Conservation (phyloP, 2,888 invertebrate genomes). For the Mycogona germanica region DNA sequence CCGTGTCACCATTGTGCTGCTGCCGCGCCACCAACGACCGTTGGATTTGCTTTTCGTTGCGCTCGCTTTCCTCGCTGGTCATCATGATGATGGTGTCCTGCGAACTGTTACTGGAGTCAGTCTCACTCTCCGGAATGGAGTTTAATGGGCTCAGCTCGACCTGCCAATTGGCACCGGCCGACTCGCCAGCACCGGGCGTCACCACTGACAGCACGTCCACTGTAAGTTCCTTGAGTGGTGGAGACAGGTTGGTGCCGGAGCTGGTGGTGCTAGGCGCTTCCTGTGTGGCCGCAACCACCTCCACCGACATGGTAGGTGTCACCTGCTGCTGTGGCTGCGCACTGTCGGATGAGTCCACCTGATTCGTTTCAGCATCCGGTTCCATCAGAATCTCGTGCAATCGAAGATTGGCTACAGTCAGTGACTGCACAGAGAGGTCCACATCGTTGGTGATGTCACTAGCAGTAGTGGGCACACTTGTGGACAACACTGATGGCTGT, state of each 20-base stretch:
- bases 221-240: slow-evolving; percentile 30
- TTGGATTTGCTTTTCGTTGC: slow-evolving; percentile 23
- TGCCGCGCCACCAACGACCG: slow-evolving; percentile 9
- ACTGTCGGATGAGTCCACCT: background rate
- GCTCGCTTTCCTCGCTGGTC: slow-evolving; percentile 24
- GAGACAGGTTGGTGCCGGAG: slow-evolving; percentile 3
- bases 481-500: too few relatives aligned
- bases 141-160: slow-evolving; percentile 23
- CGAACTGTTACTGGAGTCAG: slow-evolving; percentile 23
- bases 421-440: slow-evolving; percentile 3
- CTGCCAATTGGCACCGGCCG: slow-evolving; percentile 15
- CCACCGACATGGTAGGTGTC: background rate
- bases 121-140: slow-evolving; percentile 23
- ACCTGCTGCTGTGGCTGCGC: background rate
- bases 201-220: slow-evolving; percentile 21
- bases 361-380: background rate
- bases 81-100: slow-evolving; percentile 26
- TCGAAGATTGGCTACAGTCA: slow-evolving; percentile 18
- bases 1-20: slow-evolving; percentile 1
- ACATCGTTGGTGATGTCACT: too few relatives aligned
- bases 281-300: slow-evolving; percentile 38
- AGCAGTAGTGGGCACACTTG: too few relatives aligned
- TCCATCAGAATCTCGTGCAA: slow-evolving; percentile 20
- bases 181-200: slow-evolving; percentile 12
- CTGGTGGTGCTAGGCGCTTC: background rate